Conservation (phyloP, 2,113 vertebrate genomes). For the Acanthochromis polyacanthus region DNA sequence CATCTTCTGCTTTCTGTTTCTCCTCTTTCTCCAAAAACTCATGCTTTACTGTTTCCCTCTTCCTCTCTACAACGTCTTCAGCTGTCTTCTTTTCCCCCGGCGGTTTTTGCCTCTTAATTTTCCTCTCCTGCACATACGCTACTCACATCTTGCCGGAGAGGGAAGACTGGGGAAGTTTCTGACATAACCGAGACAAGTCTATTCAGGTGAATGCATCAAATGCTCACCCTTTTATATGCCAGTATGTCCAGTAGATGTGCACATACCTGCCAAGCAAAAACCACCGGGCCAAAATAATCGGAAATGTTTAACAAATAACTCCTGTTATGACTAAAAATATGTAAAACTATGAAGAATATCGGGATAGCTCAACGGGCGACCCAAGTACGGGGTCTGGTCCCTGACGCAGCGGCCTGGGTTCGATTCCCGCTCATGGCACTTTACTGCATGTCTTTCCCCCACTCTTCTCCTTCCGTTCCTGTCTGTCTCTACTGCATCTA, state of each 20-base stretch:
- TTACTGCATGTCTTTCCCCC: too few species aligned
- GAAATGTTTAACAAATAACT: background rate
- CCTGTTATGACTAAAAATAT: too few species aligned
- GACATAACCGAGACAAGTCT: conserved; percentile 1
- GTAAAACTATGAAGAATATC: too few species aligned
- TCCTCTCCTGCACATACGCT: too few species aligned
- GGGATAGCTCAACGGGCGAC: too few species aligned
- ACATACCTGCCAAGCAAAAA: background rate
- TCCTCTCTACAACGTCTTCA: background rate
- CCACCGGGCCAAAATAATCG: too few species aligned
- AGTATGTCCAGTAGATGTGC: background rate
- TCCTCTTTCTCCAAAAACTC: background rate
- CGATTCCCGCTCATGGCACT: too few species aligned
- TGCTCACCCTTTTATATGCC: background rate
- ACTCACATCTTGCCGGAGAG: background rate
- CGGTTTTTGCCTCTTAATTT: background rate
- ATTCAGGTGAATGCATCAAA: background rate
- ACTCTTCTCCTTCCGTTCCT: too few species aligned
- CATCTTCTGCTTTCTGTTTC: background rate
- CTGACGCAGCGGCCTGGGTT: too few species aligned
- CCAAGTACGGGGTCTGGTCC: too few species aligned
- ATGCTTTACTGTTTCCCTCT: background rate
- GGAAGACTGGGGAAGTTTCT: background rate
- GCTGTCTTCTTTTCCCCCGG: background rate
- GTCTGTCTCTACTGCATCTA: too few species aligned